Base-by-base conservation (phyloP, 2,797 vertebrate genomes). In the Tarsius wallacei region DNA sequence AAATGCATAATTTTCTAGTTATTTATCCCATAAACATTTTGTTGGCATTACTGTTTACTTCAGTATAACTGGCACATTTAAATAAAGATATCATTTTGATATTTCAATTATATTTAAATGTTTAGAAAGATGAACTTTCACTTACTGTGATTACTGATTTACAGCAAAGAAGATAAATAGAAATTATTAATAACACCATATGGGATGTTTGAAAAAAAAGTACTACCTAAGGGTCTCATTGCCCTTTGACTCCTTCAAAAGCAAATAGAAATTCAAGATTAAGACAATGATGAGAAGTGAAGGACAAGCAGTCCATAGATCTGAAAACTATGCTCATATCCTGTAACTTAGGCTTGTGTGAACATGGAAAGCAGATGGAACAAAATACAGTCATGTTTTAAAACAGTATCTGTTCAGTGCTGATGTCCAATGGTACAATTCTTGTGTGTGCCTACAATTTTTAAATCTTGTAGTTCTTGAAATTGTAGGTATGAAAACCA, bases 401-500 rank as follows among this genome's bases (percentile, higher is more conserved):
- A 74, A 91, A 82, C 0, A 59, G 4, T 26, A 90, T 42, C 5
- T 81, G 8, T 26, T 22, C 26, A 93, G 28, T 98, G 97, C 95
- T 98, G 96, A 97, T 96, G 98, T 97, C 95, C 98, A 97, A 53
- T 93, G 97, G 94, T 98, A 98, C 86, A 93, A 95, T 97, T 93
- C 68, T 97, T 96, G 47, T 98, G 59, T 98, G 97, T 97, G 96
- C 97, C 95, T 84, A 94, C 96, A 98, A 97, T 98, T 98, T 97
- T 96, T 97, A 97, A 87, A 2, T 95, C 97, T 97, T 97, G 90
- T 88, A 96, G 96, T 96, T 98, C 87, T 97, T 97, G 96, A 98
- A 98, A 98, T 98, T 98, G 97, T 91, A 98, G 97, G 88, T 95
- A 91, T 97, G 91, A 98, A 98, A 98, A 96, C 82, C 66, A 97